These are phyloP conservation scores for Blastobasis adustella DNA, from an alignment of 2,888 invertebrate species.

Conservation along the genomic window DNA sequence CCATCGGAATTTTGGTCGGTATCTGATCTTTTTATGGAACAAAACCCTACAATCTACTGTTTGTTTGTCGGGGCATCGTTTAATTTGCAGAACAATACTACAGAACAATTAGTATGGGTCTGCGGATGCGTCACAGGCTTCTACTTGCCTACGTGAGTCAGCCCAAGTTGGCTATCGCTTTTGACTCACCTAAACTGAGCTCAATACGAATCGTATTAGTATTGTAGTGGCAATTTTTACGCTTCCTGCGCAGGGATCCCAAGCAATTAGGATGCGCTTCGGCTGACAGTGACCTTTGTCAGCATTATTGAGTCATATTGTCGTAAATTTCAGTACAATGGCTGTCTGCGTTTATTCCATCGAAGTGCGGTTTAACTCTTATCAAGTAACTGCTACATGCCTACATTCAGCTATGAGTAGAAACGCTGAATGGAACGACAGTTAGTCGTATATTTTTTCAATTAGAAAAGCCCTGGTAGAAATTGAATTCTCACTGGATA, in stretches of 20 bases:
- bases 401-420: no score
- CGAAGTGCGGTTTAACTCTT: no score
- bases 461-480: background rate
- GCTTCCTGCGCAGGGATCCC: slow-evolving; percentile 18
- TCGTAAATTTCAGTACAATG: no score
- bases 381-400: no score
- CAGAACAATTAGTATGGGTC: slow-evolving; percentile 28
- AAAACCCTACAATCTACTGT: no score
- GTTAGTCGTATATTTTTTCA: background rate
- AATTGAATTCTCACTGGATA: slow-evolving; percentile 4
- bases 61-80: slow-evolving; percentile 5
- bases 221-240: slow-evolving; percentile 11
- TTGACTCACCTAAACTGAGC: slow-evolving; percentile 40
- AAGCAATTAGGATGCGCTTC: slow-evolving; percentile 18
- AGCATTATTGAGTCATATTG: background rate
- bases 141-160: slow-evolving; percentile 55
- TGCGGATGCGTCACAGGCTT: slow-evolving; percentile 51
- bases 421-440: background rate
- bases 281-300: slow-evolving; percentile 22
- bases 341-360: no score
- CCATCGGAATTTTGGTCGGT: no score
- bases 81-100: slow-evolving; percentile 32
- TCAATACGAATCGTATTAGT: slow-evolving; percentile 13
- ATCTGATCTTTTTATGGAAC: no score
- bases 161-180: slow-evolving; percentile 37